A percentile compares a stretch with the other conserved stretches of the same genome.
Conservation (phyloP, 2,113 vertebrate genomes). For the Pleuronectes platessa region DNA sequence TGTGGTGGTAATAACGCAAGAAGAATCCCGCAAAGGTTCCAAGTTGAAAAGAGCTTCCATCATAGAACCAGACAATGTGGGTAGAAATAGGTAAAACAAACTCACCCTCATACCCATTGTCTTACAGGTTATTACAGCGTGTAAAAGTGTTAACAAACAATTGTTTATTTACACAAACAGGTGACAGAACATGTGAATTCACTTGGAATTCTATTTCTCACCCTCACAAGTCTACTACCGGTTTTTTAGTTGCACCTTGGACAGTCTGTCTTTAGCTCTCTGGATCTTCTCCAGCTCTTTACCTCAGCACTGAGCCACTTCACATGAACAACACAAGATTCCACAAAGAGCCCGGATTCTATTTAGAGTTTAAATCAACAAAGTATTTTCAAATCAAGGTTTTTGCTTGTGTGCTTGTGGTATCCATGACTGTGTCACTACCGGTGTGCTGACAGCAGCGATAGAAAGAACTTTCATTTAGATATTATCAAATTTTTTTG, state of each 20-base stretch:
- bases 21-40: too few species aligned
- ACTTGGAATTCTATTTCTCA: background rate
- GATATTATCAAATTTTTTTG: background rate
- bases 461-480: background rate
- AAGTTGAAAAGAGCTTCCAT: too few species aligned
- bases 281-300: background rate
- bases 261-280: background rate
- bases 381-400: background rate
- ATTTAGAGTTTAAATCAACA: background rate
- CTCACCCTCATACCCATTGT: too few species aligned
- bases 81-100: too few species aligned
- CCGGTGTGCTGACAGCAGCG: background rate
- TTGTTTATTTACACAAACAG: too few species aligned
- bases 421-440: background rate
- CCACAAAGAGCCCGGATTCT: background rate
- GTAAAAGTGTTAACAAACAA: too few species aligned
- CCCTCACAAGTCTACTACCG: too few species aligned
- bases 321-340: background rate
- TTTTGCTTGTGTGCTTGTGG: background rate
- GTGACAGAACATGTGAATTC: too few species aligned
- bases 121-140: too few species aligned
- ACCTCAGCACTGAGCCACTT: background rate
- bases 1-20: too few species aligned
- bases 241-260: too few species aligned
- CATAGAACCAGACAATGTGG: too few species aligned